Percentiles rank a stretch among this genome's conserved stretches.
Evolutionary conservation across 2,113 vertebrate species (phyloP).

Genomic region (Pogona vitticeps): DNA sequence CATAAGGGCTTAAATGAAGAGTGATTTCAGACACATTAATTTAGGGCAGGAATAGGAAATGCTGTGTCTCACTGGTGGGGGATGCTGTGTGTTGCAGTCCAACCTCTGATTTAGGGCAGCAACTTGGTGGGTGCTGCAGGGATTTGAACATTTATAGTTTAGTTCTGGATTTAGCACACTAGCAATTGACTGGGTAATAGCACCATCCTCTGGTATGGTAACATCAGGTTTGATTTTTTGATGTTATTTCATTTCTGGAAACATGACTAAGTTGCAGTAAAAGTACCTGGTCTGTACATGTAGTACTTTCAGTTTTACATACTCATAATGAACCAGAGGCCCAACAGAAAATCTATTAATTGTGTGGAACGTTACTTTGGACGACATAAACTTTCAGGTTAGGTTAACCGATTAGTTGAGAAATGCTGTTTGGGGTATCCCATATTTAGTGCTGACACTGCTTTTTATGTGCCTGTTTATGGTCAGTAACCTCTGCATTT

Average conservation of each 20-base stretch:
- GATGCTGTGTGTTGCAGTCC: neutral
- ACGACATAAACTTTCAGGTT: slow-evolving; percentile 33
- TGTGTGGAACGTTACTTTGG: slow-evolving; percentile 50
- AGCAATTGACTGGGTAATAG: slow-evolving; percentile 47
- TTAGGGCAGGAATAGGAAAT: neutral
- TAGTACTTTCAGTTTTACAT: slow-evolving; percentile 73
- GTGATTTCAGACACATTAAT: neutral
- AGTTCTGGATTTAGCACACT: neutral
- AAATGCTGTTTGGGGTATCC: slow-evolving; percentile 50
- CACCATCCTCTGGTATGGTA: slow-evolving; percentile 65
- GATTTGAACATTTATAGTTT: neutral
- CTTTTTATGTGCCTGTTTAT: slow-evolving; percentile 67
- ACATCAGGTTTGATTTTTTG: slow-evolving; percentile 30
- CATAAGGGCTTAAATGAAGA: neutral
- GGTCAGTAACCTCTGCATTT: slow-evolving; percentile 59
- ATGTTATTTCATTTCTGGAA: slow-evolving; percentile 61
- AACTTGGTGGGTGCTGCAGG: neutral
- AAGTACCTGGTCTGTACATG: slow-evolving; percentile 41
- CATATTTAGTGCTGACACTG: slow-evolving; percentile 60
- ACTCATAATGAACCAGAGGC: slow-evolving; percentile 64
- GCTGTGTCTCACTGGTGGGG: neutral
- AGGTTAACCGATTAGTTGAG: slow-evolving; percentile 38
- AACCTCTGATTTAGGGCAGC: neutral
- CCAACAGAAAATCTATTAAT: slow-evolving; percentile 72
- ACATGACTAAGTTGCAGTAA: slow-evolving; percentile 49